Evolutionary conservation across 2,888 invertebrate species (phyloP), one percentile per base, ranked within the genome.

Genomic region (Caenorhabditis sp.): DNA sequence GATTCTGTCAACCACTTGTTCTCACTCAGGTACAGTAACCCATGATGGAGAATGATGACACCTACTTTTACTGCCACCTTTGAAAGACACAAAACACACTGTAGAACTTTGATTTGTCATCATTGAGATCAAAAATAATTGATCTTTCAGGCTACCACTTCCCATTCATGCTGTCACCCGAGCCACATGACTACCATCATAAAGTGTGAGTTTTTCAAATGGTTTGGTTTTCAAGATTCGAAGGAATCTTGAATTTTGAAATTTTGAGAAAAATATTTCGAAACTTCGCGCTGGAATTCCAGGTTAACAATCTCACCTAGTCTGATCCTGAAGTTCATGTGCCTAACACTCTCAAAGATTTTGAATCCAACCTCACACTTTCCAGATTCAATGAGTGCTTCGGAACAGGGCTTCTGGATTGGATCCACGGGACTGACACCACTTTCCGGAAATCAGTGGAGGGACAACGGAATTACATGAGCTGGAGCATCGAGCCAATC

Each of bases 131-230:
- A 31, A 31, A 31, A 31, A 31, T 31, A 7, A n/a, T n/a, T 31
- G 31, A 31, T 31, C 7, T 31, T 82, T 26, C 82, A 82, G 82
- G 96, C 14, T 96, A 96, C 91, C 96, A 96, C 93, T 93, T 96
- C 90, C 96, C 96, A 0, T 95, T 96, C 93, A 95, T 96, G 92
- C 95, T 95, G 7, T 95, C 95, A 56, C 95, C 96, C 8, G 96
- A 96, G 92, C 95, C 95, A 0, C 96, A 96, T 91, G 96, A 96
- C 93, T 96, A 95, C 92, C 96, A 96, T 93, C 96, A 96, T 93
- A 94, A 95, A 86, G 96, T 96, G 93, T 94, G 88, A 91, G 93
- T 80, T 38, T n/a, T 47, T 38, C n/a, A n/a, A n/a, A n/a, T n/a
- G n/a, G n/a, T 77, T 35, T 31, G 31, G 31, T 31, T 31, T 31